Evolutionary conservation across 2,113 vertebrate genomes (phyloP).

Genomic region (Apodemus speciosus): DNA sequence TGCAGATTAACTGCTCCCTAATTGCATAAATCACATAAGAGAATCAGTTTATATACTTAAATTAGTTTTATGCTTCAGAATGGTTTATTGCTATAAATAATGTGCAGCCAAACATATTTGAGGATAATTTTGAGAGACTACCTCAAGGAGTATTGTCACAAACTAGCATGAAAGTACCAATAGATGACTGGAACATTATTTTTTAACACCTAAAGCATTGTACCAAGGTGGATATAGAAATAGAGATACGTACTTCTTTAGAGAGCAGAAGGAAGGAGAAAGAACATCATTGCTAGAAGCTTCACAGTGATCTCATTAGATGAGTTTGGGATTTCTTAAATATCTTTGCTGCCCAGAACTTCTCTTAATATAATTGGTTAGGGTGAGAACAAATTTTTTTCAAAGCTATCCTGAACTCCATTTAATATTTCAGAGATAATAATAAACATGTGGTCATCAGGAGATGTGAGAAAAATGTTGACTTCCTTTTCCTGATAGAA

Average conservation of each 20-base stretch:
- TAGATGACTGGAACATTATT: slow-evolving; percentile 11
- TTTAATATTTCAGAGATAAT: slow-evolving; percentile 59
- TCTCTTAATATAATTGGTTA: slow-evolving; percentile 67
- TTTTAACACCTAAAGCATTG: slow-evolving; percentile 1
- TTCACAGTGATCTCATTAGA: slow-evolving; percentile 66
- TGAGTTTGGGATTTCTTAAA: slow-evolving; percentile 73
- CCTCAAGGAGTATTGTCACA: neutral
- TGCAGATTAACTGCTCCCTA: neutral
- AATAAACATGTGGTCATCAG: slow-evolving; percentile 44
- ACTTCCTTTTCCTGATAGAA: slow-evolving; percentile 71
- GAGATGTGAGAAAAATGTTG: slow-evolving; percentile 64
- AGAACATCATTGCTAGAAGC: slow-evolving; percentile 51
- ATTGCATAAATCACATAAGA: neutral
- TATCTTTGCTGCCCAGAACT: slow-evolving; percentile 46
- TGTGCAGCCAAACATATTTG: neutral
- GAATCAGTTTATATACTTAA: neutral
- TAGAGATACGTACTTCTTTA: neutral
- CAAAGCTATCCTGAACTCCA: slow-evolving; percentile 67
- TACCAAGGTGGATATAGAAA: neutral
- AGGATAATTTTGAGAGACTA: neutral
- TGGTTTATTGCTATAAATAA: slow-evolving; percentile 1
- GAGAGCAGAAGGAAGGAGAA: slow-evolving; percentile 60
- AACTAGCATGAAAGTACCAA: neutral
- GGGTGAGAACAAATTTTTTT: slow-evolving; percentile 73
- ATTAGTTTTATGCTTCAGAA: neutral